phyloP scores from a whole-genome alignment of 2,888 invertebrate species.

The Hyposoter dolosus region DNA sequence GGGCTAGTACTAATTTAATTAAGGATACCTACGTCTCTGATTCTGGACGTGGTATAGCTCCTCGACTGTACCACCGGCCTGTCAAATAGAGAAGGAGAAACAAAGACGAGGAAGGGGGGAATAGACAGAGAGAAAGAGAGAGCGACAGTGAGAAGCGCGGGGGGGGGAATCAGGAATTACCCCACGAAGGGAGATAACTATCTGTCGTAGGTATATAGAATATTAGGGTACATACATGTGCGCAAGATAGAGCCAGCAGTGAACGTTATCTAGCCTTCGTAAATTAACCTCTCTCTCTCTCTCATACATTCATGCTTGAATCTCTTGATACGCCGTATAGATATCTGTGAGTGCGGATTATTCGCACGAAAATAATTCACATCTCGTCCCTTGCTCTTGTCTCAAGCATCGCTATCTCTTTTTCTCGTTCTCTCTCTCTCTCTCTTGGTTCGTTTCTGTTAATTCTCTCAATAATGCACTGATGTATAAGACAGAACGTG shows the following conservation, averaged over 20 bases:
- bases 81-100: conserved; percentile 13
- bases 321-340: conserved; percentile 40
- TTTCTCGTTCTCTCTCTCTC: neutral
- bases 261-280: conserved; percentile 65
- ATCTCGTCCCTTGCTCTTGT: conserved; percentile 36
- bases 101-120: neutral
- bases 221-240: conserved; percentile 45
- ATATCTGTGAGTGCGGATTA: conserved; percentile 45
- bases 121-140: conserved; percentile 29
- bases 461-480: conserved; percentile 43
- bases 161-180: conserved; percentile 46
- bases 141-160: conserved; percentile 36
- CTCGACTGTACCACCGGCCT: conserved; percentile 12
- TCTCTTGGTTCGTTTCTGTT: neutral
- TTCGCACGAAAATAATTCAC: conserved; percentile 65
- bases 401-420: conserved; percentile 5
- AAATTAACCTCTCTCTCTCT: conserved; percentile 57
- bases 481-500: conserved; percentile 63
- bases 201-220: conserved; percentile 57
- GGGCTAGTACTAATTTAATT: conserved; percentile 69
- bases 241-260: conserved; percentile 54
- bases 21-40: conserved; percentile 68
- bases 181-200: conserved; percentile 62
- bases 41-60: conserved; percentile 62
- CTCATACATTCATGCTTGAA: conserved; percentile 31